Conservation (phyloP, 2,888 invertebrate genomes). For the Metopia argyrocephala region DNA sequence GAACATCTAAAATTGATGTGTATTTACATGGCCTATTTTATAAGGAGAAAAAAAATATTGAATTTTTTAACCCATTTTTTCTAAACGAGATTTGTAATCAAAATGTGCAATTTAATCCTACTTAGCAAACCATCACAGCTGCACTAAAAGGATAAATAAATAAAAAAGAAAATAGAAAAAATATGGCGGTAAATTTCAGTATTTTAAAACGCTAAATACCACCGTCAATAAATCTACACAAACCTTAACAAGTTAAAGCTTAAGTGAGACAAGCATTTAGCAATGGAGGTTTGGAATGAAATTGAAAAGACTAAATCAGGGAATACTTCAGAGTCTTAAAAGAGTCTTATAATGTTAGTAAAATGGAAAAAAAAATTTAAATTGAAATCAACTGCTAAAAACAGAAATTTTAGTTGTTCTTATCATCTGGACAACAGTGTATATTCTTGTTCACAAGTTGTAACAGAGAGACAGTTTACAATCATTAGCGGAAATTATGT, state of each 20-base stretch:
- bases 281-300: no score
- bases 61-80: background rate
- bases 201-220: conserved; percentile 20
- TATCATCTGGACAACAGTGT: no score
- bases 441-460: no score
- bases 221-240: conserved; percentile 36
- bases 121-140: conserved; percentile 11
- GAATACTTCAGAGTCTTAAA: no score
- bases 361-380: no score
- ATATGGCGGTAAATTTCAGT: background rate
- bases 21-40: conserved; percentile 39
- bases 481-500: no score
- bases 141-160: background rate
- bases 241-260: background rate
- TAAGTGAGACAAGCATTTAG: background rate
- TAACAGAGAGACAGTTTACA: no score
- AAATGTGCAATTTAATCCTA: background rate
- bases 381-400: no score
- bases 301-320: no score
- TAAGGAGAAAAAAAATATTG: background rate
- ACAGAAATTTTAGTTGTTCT: no score
- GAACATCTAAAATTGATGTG: conserved; percentile 10
- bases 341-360: no score
- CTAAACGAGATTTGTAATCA: background rate
- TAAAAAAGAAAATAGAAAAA: background rate